Percentiles rank a stretch among this genome's conserved stretches.
Evolutionary conservation across 2,888 invertebrate genomes (phyloP).

Genomic region (Zonitis immaculata): DNA sequence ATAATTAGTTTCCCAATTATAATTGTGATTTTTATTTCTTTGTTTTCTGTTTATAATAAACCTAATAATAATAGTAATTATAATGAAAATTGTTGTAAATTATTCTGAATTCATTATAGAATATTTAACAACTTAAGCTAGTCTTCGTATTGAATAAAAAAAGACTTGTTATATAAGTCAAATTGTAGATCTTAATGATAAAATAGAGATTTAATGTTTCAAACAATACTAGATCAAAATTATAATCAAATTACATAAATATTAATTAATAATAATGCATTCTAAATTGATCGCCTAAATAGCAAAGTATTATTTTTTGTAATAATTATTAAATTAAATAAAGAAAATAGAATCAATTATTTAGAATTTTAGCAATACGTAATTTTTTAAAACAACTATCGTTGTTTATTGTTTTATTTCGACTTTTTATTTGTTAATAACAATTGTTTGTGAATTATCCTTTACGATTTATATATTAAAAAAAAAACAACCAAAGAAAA

Average conservation of each 20-base stretch:
- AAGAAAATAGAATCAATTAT: constrained; percentile 19
- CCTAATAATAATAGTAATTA: too few relatives aligned
- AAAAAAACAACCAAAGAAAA: neutral
- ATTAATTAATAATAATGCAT: constrained; percentile 33
- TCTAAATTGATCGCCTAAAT: constrained; percentile 45
- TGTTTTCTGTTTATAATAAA: constrained; percentile 18
- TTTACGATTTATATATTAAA: neutral
- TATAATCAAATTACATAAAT: constrained; percentile 15
- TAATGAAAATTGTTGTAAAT: constrained; percentile 5
- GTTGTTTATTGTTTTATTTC: neutral
- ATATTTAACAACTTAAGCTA: constrained; percentile 34
- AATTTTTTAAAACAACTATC: constrained; percentile 5
- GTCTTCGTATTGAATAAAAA: constrained; percentile 32
- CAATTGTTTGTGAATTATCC: neutral
- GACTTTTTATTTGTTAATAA: neutral
- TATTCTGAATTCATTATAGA: constrained; percentile 16
- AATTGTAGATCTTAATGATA: constrained; percentile 20
- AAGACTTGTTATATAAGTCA: constrained; percentile 36
- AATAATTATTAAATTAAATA: constrained; percentile 18
- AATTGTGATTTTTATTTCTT: constrained; percentile 27
- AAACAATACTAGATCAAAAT: constrained; percentile 5
- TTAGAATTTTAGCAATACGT: constrained; percentile 31
- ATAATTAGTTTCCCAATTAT: constrained; percentile 20
- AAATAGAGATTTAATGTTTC: constrained; percentile 26
- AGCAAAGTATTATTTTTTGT: constrained; percentile 40